phyloP scores from a whole-genome alignment of 2,113 vertebrate genomes.

The Lasiurus borealis region DNA sequence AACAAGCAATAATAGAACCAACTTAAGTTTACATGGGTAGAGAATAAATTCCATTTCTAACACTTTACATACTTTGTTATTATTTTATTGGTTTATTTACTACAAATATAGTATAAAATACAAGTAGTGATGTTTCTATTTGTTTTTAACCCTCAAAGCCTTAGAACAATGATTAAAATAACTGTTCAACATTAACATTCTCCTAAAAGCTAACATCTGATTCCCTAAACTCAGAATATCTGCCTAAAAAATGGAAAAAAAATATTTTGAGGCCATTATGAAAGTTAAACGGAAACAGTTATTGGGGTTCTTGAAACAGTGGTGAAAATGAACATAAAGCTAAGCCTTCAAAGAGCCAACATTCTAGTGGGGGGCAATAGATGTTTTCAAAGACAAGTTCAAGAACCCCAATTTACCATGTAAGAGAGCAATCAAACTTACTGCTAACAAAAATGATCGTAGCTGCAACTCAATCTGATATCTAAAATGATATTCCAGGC shows the following conservation, averaged over 20 bases:
- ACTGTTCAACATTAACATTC: not conserved
- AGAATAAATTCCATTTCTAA: not conserved
- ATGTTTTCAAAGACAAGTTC: no score
- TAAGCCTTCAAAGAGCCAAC: no score
- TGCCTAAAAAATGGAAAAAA: not conserved
- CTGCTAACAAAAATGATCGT: not conserved
- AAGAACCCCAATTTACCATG: not conserved
- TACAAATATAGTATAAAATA: not conserved
- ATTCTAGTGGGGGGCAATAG: no score
- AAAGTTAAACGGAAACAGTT: not conserved
- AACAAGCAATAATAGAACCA: not conserved
- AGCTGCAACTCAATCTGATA: not conserved
- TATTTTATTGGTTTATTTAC: not conserved
- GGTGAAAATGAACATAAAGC: no score
- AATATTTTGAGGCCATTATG: not conserved
- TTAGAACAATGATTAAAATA: not conserved
- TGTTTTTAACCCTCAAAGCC: not conserved
- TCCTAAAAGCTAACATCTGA: conserved; percentile 5
- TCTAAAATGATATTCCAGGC: conserved; percentile 38
- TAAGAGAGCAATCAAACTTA: conserved; percentile 24
- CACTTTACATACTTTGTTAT: not conserved
- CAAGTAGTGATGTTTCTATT: not conserved
- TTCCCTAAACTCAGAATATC: not conserved
- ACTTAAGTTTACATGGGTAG: not conserved
- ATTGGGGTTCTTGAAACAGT: no score